phyloP scores from a whole-genome alignment of 2,113 vertebrate species.

The Sinosuthora webbiana region DNA sequence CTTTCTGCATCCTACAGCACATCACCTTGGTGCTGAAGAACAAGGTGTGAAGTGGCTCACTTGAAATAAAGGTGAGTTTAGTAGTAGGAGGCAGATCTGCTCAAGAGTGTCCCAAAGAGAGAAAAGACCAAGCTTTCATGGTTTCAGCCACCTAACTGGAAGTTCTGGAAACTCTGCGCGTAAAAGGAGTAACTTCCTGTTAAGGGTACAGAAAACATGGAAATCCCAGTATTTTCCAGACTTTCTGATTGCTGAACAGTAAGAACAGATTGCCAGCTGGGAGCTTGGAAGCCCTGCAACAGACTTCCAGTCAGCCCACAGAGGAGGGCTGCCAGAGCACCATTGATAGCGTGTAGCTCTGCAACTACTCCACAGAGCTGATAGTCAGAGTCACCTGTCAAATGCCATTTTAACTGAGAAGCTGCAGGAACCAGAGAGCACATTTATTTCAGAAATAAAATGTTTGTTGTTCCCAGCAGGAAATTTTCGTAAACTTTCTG shows the following conservation, averaged over 20 bases:
- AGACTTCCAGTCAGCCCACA: neutral
- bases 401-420: constrained; percentile 26
- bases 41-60: neutral
- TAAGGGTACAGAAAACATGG: neutral
- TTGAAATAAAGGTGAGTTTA: neutral
- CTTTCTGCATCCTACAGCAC: neutral
- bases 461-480: neutral
- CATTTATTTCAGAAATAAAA: neutral
- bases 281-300: neutral
- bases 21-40: neutral
- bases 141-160: neutral
- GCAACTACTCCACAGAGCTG: neutral
- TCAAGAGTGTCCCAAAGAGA: neutral
- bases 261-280: neutral
- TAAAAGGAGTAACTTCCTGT: neutral
- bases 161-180: neutral
- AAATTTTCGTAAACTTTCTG: neutral
- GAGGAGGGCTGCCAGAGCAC: neutral
- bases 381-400: constrained; percentile 28
- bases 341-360: neutral
- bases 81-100: neutral
- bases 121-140: neutral
- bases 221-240: constrained; percentile 27
- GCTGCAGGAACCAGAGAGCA: neutral
- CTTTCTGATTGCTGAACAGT: neutral